These are phyloP conservation scores for Temnothorax longispinosus DNA, from an alignment of 1,140 invertebrate species.

Conservation along the genomic window DNA sequence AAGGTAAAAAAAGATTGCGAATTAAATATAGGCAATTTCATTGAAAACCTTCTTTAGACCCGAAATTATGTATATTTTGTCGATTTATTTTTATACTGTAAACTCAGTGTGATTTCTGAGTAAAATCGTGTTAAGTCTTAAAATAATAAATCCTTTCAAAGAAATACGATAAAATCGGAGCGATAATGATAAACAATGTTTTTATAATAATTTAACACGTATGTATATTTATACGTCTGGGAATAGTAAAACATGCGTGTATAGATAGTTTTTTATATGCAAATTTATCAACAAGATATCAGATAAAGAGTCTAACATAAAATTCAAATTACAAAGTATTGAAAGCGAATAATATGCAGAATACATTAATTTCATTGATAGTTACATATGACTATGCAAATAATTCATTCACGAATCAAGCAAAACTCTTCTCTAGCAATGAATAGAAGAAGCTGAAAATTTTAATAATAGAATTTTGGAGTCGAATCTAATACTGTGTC, in stretches of 20 bases:
- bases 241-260: not conserved
- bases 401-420: not conserved
- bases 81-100: not conserved
- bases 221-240: not conserved
- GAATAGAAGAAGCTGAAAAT: not conserved
- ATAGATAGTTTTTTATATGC: not conserved
- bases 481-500: conserved; percentile 52
- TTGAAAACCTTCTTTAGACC: not conserved
- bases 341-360: not conserved
- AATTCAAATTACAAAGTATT: not conserved
- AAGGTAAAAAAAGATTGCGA: not conserved
- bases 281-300: conserved; percentile 4
- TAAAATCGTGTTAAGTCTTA: not conserved
- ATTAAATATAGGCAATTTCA: not conserved
- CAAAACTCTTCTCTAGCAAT: not conserved
- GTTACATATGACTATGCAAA: not conserved
- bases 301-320: not conserved
- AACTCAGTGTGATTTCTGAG: not conserved
- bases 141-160: not conserved
- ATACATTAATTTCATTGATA: not conserved
- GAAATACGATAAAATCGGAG: not conserved
- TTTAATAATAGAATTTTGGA: conserved; percentile 76
- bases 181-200: not conserved
- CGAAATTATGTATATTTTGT: not conserved
- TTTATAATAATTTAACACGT: not conserved